These are phyloP conservation scores for Podabrus alpinus DNA, from an alignment of 2,888 invertebrate species.

Conservation along the genomic window DNA sequence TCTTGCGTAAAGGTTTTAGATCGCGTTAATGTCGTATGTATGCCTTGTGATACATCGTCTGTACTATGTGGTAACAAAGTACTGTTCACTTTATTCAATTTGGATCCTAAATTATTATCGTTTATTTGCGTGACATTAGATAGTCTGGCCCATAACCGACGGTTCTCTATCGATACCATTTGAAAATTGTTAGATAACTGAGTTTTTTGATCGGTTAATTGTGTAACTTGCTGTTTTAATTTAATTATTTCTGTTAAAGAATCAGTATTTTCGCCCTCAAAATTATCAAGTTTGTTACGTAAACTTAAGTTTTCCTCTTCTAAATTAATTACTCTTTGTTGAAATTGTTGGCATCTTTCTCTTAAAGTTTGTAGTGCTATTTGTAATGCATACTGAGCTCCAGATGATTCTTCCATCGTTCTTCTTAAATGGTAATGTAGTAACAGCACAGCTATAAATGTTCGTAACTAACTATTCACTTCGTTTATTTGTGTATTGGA, in stretches of 20 bases:
- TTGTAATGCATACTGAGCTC: constrained; percentile 69
- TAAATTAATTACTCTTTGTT: constrained; percentile 68
- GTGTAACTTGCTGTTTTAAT: constrained; percentile 68
- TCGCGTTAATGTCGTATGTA: constrained; percentile 56
- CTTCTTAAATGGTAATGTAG: not conserved
- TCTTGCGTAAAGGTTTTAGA: constrained; percentile 73
- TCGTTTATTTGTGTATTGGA: not conserved
- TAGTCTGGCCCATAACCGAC: constrained; percentile 76
- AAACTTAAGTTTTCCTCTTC: constrained; percentile 79
- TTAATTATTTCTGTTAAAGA: constrained; percentile 54
- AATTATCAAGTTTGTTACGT: constrained; percentile 51
- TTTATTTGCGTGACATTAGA: constrained; percentile 66
- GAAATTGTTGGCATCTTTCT: constrained; percentile 77
- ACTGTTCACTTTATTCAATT: constrained; percentile 59
- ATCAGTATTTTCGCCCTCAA: constrained; percentile 32
- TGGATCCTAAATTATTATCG: constrained; percentile 57
- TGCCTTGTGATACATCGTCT: constrained; percentile 40
- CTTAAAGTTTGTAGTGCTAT: constrained; percentile 81
- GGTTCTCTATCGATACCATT: constrained; percentile 83
- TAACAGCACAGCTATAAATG: not conserved
- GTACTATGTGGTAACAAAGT: constrained; percentile 56
- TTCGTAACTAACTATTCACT: not conserved
- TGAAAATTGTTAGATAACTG: constrained; percentile 76
- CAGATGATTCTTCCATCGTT: constrained; percentile 49
- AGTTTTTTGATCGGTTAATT: constrained; percentile 74